Conservation (phyloP, 2,113 vertebrate genomes). For the Gavialis gangeticus region DNA sequence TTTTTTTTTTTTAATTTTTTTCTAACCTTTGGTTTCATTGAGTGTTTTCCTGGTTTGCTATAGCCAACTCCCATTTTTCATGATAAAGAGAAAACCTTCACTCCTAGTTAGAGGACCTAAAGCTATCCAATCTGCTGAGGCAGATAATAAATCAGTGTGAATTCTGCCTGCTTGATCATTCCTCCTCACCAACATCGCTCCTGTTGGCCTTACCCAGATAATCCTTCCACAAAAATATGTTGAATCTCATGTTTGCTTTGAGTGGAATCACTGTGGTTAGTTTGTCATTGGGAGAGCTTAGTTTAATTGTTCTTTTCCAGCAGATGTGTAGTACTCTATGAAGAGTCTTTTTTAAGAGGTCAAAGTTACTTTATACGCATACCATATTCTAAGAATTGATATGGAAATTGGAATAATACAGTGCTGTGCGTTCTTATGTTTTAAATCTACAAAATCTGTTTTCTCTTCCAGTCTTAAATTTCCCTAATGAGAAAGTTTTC, state of each 20-base stretch:
- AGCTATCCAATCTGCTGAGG: too few relatives aligned
- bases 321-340: not conserved
- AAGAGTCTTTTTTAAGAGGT: not conserved
- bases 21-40: not conserved
- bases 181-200: too few relatives aligned
- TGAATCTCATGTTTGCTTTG: not conserved
- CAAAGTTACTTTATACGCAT: not conserved
- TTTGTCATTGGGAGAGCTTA: not conserved
- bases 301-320: not conserved
- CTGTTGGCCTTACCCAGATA: too few relatives aligned
- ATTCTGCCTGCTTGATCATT: too few relatives aligned
- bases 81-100: too few relatives aligned
- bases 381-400: not conserved
- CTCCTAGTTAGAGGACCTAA: too few relatives aligned
- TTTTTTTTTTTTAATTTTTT: not conserved
- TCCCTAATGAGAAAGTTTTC: not conserved
- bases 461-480: conserved; percentile 10
- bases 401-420: not conserved
- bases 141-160: too few relatives aligned
- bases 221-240: too few relatives aligned
- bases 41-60: not conserved
- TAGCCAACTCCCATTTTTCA: too few relatives aligned
- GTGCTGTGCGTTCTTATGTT: not conserved
- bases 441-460: not conserved
- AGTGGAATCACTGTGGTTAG: not conserved